A percentile compares a stretch with the other conserved stretches of the same genome.
phyloP scores from a whole-genome alignment of 2,113 vertebrate species.

The Corydoras maculifer region DNA sequence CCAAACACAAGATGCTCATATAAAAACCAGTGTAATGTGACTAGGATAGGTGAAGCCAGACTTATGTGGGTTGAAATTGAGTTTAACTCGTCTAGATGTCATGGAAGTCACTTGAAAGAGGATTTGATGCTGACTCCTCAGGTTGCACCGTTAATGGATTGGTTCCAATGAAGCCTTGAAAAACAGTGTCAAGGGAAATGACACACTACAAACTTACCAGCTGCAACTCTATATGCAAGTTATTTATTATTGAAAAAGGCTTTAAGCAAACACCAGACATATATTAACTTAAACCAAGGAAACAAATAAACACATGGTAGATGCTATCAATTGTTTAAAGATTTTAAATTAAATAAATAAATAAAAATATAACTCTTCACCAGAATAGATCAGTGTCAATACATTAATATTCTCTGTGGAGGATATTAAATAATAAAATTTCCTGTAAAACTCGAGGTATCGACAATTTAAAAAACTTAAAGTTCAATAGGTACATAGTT shows the following conservation, averaged over 20 bases:
- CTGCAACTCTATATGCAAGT: slow-evolving; percentile 23
- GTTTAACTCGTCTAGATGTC: slow-evolving; percentile 21
- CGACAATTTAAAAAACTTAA: too few species aligned
- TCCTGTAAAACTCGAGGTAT: too few species aligned
- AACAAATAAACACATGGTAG: too few species aligned
- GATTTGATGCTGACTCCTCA: slow-evolving; percentile 21
- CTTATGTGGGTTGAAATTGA: slow-evolving; percentile 33
- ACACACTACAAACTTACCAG: slow-evolving; percentile 13
- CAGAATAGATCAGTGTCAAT: too few species aligned
- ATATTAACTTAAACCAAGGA: too few species aligned
- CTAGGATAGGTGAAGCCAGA: slow-evolving; percentile 33
- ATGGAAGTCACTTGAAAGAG: slow-evolving; percentile 21
- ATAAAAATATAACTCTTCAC: too few species aligned
- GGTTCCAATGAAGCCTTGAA: slow-evolving; percentile 14
- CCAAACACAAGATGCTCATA: slow-evolving; percentile 14
- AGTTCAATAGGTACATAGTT: too few species aligned
- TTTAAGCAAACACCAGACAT: too few species aligned
- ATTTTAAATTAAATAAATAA: too few species aligned
- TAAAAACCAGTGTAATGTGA: slow-evolving; percentile 40
- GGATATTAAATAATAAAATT: too few species aligned
- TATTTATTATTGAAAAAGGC: slow-evolving; percentile 26
- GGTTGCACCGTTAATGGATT: slow-evolving; percentile 27
- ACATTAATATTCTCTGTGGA: too few species aligned
- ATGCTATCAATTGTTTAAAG: too few species aligned
- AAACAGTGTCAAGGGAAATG: slow-evolving; percentile 10